Evolutionary conservation across 1,140 invertebrate species (phyloP), one percentile per base, ranked within the genome.

Genomic region (Conopomorpha cramerella): DNA sequence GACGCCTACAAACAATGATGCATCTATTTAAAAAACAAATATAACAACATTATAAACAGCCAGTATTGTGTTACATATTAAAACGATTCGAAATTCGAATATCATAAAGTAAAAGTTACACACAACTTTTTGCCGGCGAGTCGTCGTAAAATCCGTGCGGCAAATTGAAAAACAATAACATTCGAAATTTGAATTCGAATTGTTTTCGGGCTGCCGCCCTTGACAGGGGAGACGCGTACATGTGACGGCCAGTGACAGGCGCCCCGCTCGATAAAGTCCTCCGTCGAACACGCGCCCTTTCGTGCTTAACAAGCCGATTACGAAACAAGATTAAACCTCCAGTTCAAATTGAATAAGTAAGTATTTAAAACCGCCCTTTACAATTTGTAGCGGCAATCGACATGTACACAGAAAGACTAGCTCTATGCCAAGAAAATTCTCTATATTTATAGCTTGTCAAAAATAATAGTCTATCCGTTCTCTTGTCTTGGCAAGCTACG

Each of bases 231-330:
- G 36, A 39, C 14, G 34, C 39, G 36, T 43, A n/a, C 28, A 41
- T 39, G 49, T 56, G 56, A 52, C 45, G 49, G 45, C 28, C 45
- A 48, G 53, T 60, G 56, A 56, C 56, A 56, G 56, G 45, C 53
- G 44, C 44, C 53, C 42, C 51, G 38, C 39, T 43, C 54, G 58
- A 55, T 62, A n/a, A 62, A 62, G 51, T 56, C 53, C 41, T 39
- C 45, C 52, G 47, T 51, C 55, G 56, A 51, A 53, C 41, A 58
- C 48, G 55, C 55, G 45, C 48, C 34, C 47, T 39, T 42, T 42
- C 35, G 38, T 39, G 38, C 39, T 35, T 39, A 34, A 11, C 10
- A 23, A 23, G 4, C 4, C 19, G 19, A 23, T 23, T 23, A 23
- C 4, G 4, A 4, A 23, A 6, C 19, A 10, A 10, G 19, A 23